Base-by-base conservation (phyloP, 2,888 invertebrate species). In the Periphyllus acericola region DNA sequence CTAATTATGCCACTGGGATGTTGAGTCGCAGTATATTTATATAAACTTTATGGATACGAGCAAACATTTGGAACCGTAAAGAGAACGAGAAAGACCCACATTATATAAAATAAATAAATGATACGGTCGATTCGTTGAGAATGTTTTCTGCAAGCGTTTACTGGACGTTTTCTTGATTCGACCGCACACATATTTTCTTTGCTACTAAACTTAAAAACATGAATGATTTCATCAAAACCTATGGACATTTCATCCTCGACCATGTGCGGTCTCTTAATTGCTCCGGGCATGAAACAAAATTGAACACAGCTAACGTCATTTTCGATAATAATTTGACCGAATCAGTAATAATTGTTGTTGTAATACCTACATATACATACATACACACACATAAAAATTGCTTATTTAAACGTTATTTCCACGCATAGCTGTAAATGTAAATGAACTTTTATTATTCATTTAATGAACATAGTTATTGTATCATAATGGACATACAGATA, bases 61-160 rank as follows among this genome's bases (percentile, higher is more conserved):
- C 32, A 71, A 71, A 81, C 29, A 81, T 81, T 81, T 81, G 71
- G n/a, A 81, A 81, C 40, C 32, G 21, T 11, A 29, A 46, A 68
- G 46, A 32, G 14, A 68, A 40, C 68, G 21, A 36, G n/a, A 60
- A 34, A 46, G 19, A 81, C 40, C 8, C 17, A 9, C 72, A 34
- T 52, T 17, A 3, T 55, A 9, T n/a, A 34, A 83, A 34, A 83
- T 83, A 83, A 80, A 66, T 80, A 66, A 81, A 83, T 83, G 52
- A 46, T 46, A 72, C 52, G 52, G 55, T 55, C 72, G 52, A 72
- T 83, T 83, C 52, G 72, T 25, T 1, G 29, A n/a, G 36, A 83
- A 72, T 11, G 46, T 46, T 71, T 71, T 32, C 52, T 52, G 34
- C 72, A 82, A 72, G 40, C 25, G 19, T 34, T 72, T 83, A 25